A percentile compares a stretch with the other conserved stretches of the same genome.
phyloP scores from a whole-genome alignment of 2,797 vertebrate species.

The Melanotaenia parkinsoni region DNA sequence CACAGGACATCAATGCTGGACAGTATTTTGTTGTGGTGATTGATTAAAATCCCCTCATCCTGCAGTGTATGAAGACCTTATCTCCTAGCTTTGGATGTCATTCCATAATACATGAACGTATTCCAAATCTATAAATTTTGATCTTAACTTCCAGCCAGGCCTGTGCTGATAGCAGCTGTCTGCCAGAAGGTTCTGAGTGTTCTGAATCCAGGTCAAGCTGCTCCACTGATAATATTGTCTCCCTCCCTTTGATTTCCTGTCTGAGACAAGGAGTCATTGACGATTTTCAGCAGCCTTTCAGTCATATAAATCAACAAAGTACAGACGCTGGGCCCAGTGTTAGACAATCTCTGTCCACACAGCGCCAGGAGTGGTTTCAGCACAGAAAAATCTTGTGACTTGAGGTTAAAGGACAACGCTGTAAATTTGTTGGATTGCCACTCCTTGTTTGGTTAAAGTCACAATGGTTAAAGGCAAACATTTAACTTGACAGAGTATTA shows the following conservation, averaged over 20 bases:
- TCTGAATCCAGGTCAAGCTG: constrained; percentile 67
- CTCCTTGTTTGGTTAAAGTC: constrained; percentile 37
- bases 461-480: constrained; percentile 14
- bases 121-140: constrained; percentile 29
- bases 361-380: constrained; percentile 78
- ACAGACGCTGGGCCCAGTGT: constrained; percentile 53
- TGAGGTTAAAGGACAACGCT: constrained; percentile 79
- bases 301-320: constrained; percentile 73
- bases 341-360: constrained; percentile 58
- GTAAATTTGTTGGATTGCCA: constrained; percentile 78
- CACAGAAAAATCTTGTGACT: constrained; percentile 69
- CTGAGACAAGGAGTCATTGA: constrained; percentile 67
- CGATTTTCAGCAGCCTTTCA: constrained; percentile 70
- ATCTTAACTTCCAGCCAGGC: constrained; percentile 6
- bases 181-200: constrained; percentile 30
- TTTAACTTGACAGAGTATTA: constrained; percentile 1
- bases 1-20: not conserved
- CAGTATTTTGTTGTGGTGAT: not conserved
- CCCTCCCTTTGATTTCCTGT: constrained; percentile 74
- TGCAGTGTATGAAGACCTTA: not conserved
- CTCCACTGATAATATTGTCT: constrained; percentile 71
- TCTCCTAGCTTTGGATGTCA: not conserved
- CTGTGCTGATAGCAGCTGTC: constrained; percentile 40
- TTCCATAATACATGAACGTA: not conserved
- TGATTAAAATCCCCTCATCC: not conserved